Evolutionary conservation across 2,113 vertebrate species (phyloP), one percentile per base, ranked within the genome.

Genomic region (Macquaria australasica): DNA sequence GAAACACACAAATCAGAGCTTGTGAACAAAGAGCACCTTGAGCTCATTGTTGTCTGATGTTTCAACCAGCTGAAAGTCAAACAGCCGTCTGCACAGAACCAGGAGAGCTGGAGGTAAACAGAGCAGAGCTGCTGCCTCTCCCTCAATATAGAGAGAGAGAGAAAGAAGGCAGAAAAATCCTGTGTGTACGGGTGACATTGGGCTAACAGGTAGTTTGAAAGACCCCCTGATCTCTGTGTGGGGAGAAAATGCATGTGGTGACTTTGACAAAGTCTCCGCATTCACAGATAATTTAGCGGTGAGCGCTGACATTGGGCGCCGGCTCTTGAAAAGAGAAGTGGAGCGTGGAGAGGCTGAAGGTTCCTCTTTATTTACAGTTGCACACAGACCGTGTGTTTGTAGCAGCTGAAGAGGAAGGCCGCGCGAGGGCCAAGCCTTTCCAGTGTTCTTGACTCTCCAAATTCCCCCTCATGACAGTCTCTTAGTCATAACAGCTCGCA

Each of bases 31-130:
- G 63, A 63, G 51, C 48, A 72, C 55, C 56, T 25, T 7, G 18
- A 73, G 68, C 62, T 64, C 21, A 63, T 70, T 72, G 63, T 62
- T 62, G 69, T 12, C 59, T 64, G 59, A 67, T 66, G 72, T 84
- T 64, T 78, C 41, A 59, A 82, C 56, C 39, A n/a, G 56, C 78
- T 53, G n/a, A 59, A 88, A 74, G 79, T 80, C 77, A 69, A 79
- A 68, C 76, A 68, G 37, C 4, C 72, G 0, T 51, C 60, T 4
- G 4, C 1, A 11, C 53, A 59, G 25, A 58, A 3, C 21, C 20
- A 18, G 25, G 11, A 34, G 39, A 74, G 79, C 79, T 39, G 79
- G 1, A 68, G 39, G 60, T 58, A 58, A 79, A 79, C 66, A 60
- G 34, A 62, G 45, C n/a, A 21, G 34, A 62, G 58, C 55, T 25